Base-by-base conservation (phyloP, 2,113 vertebrate species). In the Dermatemys mawii region DNA sequence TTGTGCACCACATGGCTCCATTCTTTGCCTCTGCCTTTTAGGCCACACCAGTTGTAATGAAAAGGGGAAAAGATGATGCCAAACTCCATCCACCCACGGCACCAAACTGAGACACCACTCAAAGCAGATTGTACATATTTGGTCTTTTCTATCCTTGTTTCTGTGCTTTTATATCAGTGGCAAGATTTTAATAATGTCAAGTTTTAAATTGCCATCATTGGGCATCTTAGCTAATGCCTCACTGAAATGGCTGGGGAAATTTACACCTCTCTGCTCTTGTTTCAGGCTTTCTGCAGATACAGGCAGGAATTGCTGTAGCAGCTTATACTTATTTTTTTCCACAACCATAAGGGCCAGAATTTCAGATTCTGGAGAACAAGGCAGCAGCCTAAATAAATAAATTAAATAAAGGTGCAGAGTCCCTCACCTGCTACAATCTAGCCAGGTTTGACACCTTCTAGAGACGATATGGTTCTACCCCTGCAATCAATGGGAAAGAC, bases 161-260 rank as follows among this genome's bases (percentile, higher is more conserved):
- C 41, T 76, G 73, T 76, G 41, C 6, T 46, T 70, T 75, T 75
- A 44, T 44, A 44, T 27, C 70, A 75, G 22, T 2, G 22, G 27
- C 3, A 13, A 6, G 5, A n/a, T 67, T 75, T 75, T 41, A 75
- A 16, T 19, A 5, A 44, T 75, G 70, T 44, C 4, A 10, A 75
- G 44, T 41, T 27, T 76, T 26, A 46, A 76, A 44, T 26, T 11
- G 46, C 24, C 41, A 13, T 46, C 26, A 46, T 26, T 27, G 38
- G 12, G 41, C 63, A 29, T 41, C 11, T 46, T 7, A 76, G 22
- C 3, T 38, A 35, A n/a, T 0, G 0, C 78, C 78, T 19, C 11
- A 16, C 87, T 26, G 67, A 78, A 81, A 84, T 84, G 9, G 13
- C 76, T 27, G 9, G 86, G n/a, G 11, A 22, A 84, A 44, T 60